Evolutionary conservation across 2,888 invertebrate species (phyloP), one percentile per base, ranked within the genome.

Genomic region (Cheilosia scutellata): DNA sequence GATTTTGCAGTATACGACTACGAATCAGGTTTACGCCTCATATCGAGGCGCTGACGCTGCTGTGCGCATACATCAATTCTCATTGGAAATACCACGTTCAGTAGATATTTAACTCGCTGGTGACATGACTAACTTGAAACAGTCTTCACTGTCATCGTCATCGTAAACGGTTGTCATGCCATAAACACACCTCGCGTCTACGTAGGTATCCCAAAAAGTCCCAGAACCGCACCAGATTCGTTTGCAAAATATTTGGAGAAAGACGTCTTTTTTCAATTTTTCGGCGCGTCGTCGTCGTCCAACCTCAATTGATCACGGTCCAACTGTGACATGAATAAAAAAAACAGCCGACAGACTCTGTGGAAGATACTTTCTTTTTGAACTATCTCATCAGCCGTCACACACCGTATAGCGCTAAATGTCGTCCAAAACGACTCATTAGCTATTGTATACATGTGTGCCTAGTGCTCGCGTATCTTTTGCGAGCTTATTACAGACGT

Each of bases 1-100:
- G 71, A 75, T 75, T 75, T 75, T 60, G 65, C 84, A 75, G 84
- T n/a, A n/a, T 84, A 53, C 63, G 80, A 76, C 65, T 60, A 55
- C 74, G 83, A 74, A 74, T 79, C 83, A 51, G 65, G 83, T 78
- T 82, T 72, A 62, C 55, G 33, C 60, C 53, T 79, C 44, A 84
- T 49, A 78, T 70, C 58, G 51, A 47, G 49, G 66, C 68, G n/a
- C n/a, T n/a, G n/a, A n/a, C n/a, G n/a, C n/a, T n/a, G 55, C 68
- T 55, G 62, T 42, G 79, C 84, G 58, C 74, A 58, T 60, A 72
- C 75, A 66, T 58, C 58, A 72, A 58, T 55, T 44, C 20, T 75
- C 33, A 72, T 42, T 29, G 40, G 33, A 57, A 68, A 62, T 77
- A 57, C 62, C 47, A 55, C 9, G 72, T 78, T 72, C 16, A 58